phyloP scores from a whole-genome alignment of 2,888 invertebrate genomes.

The Proisotoma minuta region DNA sequence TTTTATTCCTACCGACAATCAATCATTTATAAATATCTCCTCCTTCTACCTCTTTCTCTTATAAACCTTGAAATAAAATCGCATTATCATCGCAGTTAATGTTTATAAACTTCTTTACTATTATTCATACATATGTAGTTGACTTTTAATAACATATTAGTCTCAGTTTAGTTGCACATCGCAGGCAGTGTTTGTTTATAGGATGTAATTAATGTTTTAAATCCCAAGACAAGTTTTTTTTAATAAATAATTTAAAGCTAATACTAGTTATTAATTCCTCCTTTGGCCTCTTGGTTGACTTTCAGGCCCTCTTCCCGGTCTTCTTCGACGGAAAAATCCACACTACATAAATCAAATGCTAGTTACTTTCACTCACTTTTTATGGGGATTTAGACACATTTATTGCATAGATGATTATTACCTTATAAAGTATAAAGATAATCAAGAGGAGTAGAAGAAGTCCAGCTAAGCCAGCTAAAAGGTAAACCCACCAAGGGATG shows the following conservation, averaged over 20 bases:
- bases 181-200: slow-evolving; percentile 9
- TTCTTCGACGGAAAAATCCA: slow-evolving; percentile 89
- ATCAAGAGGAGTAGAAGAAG: slow-evolving; percentile 71
- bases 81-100: neutral
- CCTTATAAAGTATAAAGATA: slow-evolving; percentile 72
- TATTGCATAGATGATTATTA: slow-evolving; percentile 5
- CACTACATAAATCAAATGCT: slow-evolving; percentile 63
- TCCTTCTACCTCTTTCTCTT: no score
- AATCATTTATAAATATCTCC: slow-evolving; percentile 13
- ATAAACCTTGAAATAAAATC: slow-evolving; percentile 9
- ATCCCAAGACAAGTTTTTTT: neutral
- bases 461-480: slow-evolving; percentile 76
- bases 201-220: slow-evolving; percentile 17
- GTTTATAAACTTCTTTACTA: neutral
- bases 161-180: slow-evolving; percentile 10
- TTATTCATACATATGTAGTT: slow-evolving; percentile 4
- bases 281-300: slow-evolving; percentile 68
- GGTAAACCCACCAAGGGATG: slow-evolving; percentile 75
- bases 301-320: slow-evolving; percentile 65
- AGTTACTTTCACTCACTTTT: slow-evolving; percentile 6
- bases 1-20: slow-evolving; percentile 17
- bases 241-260: neutral
- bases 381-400: neutral
- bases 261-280: neutral
- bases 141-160: slow-evolving; percentile 16